Evolutionary conservation across 2,888 invertebrate species (phyloP), one percentile per base, ranked within the genome.

Genomic region (Scelioninae gen. 1): DNA sequence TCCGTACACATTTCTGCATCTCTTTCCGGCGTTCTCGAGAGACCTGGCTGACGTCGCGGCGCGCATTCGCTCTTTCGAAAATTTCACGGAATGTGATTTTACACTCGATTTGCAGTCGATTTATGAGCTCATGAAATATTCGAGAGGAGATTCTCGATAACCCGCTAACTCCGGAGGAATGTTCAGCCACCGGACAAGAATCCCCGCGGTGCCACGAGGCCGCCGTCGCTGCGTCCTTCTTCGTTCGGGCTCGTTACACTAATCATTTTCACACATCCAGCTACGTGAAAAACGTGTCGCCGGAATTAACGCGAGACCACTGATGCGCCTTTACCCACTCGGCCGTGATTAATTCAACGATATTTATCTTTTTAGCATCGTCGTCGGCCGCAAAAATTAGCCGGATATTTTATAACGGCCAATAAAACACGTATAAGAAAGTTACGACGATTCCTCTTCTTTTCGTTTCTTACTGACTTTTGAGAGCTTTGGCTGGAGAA

Each of bases 111-210:
- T 79, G 49, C 79, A 53, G 69, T 75, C 78, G 71, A 83, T 83
- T 83, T 83, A 83, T 83, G 83, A 76, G 79, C 83, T 79, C 83
- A 62, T 74, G 83, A 76, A 79, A 83, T 83, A 83, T 75, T 75
- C 71, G 71, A 51, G 79, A 38, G 75, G 47, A 60, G 76, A 79
- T 66, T 75, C 45, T 68, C 82, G 75, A 75, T 83, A 83, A 83
- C 82, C 74, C 72, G 82, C 71, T 60, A 76, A 76, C 78, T 74
- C 65, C 56, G 47, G 60, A 71, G 74, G 82, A 82, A 83, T 75
- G 83, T 66, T 79, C 78, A 56, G 60, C 56, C 62, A 58, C 58
- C 51, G 81, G 71, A 81, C 71, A 60, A 43, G 82, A 51, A 78
- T 69, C 69, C 82, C 78, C 38, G 82, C 71, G 63, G 82, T 58